phyloP scores from a whole-genome alignment of 1,140 invertebrate genomes.

The Tetramorium alpestre region DNA sequence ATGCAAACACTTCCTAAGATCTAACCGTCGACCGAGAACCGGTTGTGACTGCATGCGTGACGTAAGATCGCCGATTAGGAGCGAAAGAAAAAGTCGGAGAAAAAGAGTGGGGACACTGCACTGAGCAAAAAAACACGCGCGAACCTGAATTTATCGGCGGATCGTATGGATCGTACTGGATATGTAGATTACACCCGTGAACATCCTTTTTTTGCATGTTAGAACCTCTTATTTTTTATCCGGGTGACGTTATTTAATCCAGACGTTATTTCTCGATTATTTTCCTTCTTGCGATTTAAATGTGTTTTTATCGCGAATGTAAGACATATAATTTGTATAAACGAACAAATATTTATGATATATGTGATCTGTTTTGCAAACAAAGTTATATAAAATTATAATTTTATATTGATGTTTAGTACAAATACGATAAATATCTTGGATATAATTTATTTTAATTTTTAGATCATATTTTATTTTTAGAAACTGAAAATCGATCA shows the following conservation, averaged over 20 bases:
- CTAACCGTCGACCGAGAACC: constrained; percentile 72
- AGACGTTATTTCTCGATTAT: neutral
- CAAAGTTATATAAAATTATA: neutral
- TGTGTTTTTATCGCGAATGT: neutral
- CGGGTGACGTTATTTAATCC: neutral
- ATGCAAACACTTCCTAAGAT: constrained; percentile 76
- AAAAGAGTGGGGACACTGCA: constrained; percentile 46
- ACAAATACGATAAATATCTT: neutral
- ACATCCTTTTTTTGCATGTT: neutral
- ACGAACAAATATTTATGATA: neutral
- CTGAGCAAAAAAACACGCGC: constrained; percentile 64
- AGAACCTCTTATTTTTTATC: neutral
- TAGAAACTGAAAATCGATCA: neutral
- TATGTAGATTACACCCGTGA: constrained; percentile 7
- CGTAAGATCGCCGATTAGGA: constrained; percentile 80
- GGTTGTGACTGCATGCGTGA: constrained; percentile 81
- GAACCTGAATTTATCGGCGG: constrained; percentile 72
- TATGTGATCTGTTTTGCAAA: neutral
- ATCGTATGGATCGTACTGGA: constrained; percentile 1
- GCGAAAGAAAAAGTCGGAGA: constrained; percentile 53
- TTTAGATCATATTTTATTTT: neutral
- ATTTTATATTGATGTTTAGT: neutral
- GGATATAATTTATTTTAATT: neutral
- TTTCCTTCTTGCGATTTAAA: neutral
- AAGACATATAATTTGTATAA: neutral